Conservation (phyloP, 2,888 invertebrate species). For the Gortyna flavago region DNA sequence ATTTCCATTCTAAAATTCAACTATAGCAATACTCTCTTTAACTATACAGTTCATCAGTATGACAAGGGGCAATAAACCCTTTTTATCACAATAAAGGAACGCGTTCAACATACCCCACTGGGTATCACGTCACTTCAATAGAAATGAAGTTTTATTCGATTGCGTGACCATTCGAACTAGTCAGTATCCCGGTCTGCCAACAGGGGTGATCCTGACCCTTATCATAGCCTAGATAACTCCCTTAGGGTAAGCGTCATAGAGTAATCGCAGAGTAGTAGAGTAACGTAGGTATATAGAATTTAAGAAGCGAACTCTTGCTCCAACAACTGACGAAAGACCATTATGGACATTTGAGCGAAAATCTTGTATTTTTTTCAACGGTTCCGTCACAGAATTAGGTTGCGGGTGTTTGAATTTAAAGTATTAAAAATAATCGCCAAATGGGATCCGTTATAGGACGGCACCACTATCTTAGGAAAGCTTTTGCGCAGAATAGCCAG, state of each 20-base stretch:
- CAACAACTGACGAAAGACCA: background rate
- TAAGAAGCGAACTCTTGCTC: background rate
- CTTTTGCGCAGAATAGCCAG: background rate
- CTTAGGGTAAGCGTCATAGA: slow-evolving; percentile 25
- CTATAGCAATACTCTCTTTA: background rate
- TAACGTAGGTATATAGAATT: background rate
- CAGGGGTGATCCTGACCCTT: slow-evolving; percentile 38
- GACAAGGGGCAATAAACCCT: slow-evolving; percentile 1
- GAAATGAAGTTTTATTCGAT: slow-evolving; percentile 49
- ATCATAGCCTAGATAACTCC: slow-evolving; percentile 49
- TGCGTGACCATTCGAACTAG: slow-evolving; percentile 39
- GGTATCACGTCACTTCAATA: slow-evolving; percentile 35
- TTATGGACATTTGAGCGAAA: no score
- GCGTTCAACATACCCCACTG: background rate
- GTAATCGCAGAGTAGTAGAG: background rate
- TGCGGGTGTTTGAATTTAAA: no score
- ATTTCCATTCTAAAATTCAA: background rate
- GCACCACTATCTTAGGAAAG: background rate
- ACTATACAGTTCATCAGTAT: background rate
- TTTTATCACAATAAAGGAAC: slow-evolving; percentile 11
- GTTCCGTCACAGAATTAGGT: no score
- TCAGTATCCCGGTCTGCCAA: slow-evolving; percentile 33
- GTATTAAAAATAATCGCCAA: no score
- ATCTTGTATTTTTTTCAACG: no score
- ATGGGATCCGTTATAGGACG: no score